Evolutionary conservation across 2,888 invertebrate genomes (phyloP).

Genomic region (Choristoneura rosaceana): DNA sequence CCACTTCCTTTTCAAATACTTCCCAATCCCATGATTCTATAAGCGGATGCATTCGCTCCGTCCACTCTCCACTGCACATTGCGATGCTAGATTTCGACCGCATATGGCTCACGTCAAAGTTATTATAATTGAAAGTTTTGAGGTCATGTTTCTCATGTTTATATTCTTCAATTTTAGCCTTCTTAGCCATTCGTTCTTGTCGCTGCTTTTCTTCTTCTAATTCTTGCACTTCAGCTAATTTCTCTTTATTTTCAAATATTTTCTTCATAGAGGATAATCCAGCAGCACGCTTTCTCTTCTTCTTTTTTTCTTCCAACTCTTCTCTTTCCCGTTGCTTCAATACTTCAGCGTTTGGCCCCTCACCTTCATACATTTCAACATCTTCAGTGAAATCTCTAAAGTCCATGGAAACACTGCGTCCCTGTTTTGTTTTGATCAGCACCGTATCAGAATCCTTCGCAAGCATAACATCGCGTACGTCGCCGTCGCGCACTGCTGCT

Average conservation of each 20-base stretch:
- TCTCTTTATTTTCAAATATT: constrained; percentile 92
- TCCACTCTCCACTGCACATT: constrained; percentile 84
- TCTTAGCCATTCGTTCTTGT: constrained; percentile 69
- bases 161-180: constrained; percentile 73
- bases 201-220: constrained; percentile 84
- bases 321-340: constrained; percentile 86
- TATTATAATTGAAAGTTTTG: constrained; percentile 75
- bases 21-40: constrained; percentile 88
- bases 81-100: constrained; percentile 81
- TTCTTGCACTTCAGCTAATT: constrained; percentile 86
- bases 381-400: constrained; percentile 86
- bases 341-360: constrained; percentile 88
- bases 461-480: constrained; percentile 91
- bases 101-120: constrained; percentile 82
- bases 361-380: constrained; percentile 88
- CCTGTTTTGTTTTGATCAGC: constrained; percentile 89
- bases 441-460: constrained; percentile 91
- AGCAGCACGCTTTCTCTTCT: constrained; percentile 87
- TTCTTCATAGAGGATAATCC: constrained; percentile 88
- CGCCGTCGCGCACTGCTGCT: constrained; percentile 91
- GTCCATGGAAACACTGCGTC: constrained; percentile 90
- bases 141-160: constrained; percentile 79
- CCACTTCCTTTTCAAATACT: constrained; percentile 86
- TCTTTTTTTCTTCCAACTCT: constrained; percentile 83
- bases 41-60: constrained; percentile 87